A percentile compares a stretch with the other conserved stretches of the same genome.
Evolutionary conservation across 2,797 vertebrate species (phyloP).

Genomic region (Acanthopagrus latus): DNA sequence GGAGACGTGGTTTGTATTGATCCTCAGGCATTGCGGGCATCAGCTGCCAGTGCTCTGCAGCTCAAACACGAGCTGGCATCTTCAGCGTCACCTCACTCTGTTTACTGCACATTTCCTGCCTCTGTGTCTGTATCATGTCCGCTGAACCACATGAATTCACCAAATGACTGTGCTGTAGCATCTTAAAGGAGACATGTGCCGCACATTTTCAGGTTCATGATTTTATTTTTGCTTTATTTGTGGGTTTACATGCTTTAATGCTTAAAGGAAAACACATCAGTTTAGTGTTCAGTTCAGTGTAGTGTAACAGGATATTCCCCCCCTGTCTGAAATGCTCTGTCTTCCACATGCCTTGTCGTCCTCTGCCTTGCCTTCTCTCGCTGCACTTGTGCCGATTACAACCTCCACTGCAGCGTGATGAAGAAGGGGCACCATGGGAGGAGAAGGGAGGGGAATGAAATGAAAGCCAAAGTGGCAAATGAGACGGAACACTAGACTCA

Average conservation of each 20-base stretch:
- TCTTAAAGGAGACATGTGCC: background rate
- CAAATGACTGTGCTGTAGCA: background rate
- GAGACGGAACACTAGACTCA: conserved; percentile 12
- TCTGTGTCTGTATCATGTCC: background rate
- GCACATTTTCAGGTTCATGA: background rate
- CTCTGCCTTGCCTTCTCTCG: too few species aligned
- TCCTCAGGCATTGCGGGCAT: background rate
- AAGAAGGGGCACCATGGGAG: conserved; percentile 35
- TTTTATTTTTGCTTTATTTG: background rate
- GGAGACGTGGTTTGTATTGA: conserved; percentile 35
- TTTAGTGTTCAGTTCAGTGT: too few species aligned
- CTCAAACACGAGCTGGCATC: conserved; percentile 16
- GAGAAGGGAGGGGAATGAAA: conserved; percentile 9
- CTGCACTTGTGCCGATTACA: conserved; percentile 14
- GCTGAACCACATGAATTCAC: background rate
- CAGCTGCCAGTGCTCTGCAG: background rate
- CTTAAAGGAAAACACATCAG: too few species aligned
- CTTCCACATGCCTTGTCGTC: background rate
- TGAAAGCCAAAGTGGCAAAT: conserved; percentile 24
- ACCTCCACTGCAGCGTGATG: conserved; percentile 25
- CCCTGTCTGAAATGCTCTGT: background rate
- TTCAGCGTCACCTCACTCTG: conserved; percentile 7
- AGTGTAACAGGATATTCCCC: too few species aligned
- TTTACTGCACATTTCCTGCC: conserved; percentile 13
- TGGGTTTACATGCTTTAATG: too few species aligned